Conservation (phyloP, 2,888 invertebrate species). For the Sphaerophoria rueppellii region DNA sequence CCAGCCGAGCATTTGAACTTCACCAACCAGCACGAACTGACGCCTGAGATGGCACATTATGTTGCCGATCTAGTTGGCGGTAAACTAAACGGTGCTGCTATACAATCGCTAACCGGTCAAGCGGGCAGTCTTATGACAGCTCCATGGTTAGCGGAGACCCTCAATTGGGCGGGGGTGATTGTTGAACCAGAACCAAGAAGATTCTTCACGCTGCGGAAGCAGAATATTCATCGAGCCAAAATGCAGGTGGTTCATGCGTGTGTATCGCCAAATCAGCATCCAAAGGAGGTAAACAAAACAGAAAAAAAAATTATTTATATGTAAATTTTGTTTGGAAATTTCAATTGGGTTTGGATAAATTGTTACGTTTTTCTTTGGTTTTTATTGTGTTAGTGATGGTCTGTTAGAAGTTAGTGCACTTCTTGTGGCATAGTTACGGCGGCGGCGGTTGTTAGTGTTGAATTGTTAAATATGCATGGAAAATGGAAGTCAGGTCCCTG, state of each 20-base stretch:
- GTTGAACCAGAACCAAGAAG: slow-evolving; percentile 91
- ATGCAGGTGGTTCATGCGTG: slow-evolving; percentile 90
- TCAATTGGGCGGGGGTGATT: slow-evolving; percentile 89
- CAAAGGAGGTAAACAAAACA: slow-evolving; percentile 85
- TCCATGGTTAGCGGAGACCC: slow-evolving; percentile 87
- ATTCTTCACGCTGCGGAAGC: slow-evolving; percentile 86
- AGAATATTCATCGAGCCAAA: slow-evolving; percentile 84
- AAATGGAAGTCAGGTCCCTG: slow-evolving; percentile 19
- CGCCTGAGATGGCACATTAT: slow-evolving; percentile 80
- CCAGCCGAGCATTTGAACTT: slow-evolving; percentile 77
- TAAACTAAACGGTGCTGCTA: slow-evolving; percentile 86
- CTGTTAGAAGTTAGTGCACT: neutral
- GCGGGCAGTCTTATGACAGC: slow-evolving; percentile 86
- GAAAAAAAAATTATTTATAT: slow-evolving; percentile 12
- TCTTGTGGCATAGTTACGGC: slow-evolving; percentile 17
- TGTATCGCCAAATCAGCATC: slow-evolving; percentile 89
- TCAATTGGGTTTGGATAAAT: slow-evolving; percentile 34
- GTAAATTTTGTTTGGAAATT: slow-evolving; percentile 38
- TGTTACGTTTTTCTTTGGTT: slow-evolving; percentile 29
- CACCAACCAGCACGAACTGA: slow-evolving; percentile 78
- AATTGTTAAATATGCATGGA: neutral
- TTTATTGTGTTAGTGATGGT: slow-evolving; percentile 3
- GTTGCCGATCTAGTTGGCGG: slow-evolving; percentile 80
- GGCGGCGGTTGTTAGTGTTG: no score
- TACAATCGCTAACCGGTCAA: slow-evolving; percentile 86